phyloP scores from a whole-genome alignment of 2,797 vertebrate genomes.

The Amazona finschi region DNA sequence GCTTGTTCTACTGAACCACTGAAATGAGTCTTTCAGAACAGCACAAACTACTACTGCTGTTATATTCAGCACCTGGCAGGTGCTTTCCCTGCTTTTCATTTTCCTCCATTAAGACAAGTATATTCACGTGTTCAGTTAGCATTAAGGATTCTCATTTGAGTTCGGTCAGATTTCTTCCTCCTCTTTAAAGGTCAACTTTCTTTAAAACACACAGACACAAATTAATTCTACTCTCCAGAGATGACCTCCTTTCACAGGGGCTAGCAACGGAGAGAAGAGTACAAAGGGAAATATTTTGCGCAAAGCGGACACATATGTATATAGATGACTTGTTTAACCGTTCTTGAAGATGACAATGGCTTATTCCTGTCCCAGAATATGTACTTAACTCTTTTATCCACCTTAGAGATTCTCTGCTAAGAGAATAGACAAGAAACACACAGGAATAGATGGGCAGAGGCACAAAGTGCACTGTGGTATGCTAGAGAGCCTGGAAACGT shows the following conservation, averaged over 20 bases:
- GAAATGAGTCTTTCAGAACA: background rate
- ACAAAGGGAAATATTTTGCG: background rate
- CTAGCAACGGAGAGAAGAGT: background rate
- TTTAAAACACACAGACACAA: background rate
- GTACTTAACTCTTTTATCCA: background rate
- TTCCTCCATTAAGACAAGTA: background rate
- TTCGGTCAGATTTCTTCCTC: background rate
- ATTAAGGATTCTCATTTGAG: background rate
- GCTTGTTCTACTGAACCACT: background rate
- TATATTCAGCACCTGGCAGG: background rate
- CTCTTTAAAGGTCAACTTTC: constrained; percentile 16
- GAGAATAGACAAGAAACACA: background rate
- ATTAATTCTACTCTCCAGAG: constrained; percentile 11
- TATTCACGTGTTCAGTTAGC: background rate
- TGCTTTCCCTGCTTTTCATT: background rate
- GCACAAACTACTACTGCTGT: background rate
- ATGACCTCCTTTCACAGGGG: background rate
- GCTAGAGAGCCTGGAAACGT: fast-evolving
- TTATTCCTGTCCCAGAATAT: background rate
- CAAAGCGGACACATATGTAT: background rate
- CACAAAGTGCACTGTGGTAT: background rate
- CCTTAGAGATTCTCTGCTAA: background rate
- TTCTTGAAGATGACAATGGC: background rate
- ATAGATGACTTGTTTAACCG: fast-evolving
- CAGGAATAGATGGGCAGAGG: background rate